Evolutionary conservation across 2,888 invertebrate species (phyloP), one percentile per base, ranked within the genome.

Genomic region (Miltochrista miniata): DNA sequence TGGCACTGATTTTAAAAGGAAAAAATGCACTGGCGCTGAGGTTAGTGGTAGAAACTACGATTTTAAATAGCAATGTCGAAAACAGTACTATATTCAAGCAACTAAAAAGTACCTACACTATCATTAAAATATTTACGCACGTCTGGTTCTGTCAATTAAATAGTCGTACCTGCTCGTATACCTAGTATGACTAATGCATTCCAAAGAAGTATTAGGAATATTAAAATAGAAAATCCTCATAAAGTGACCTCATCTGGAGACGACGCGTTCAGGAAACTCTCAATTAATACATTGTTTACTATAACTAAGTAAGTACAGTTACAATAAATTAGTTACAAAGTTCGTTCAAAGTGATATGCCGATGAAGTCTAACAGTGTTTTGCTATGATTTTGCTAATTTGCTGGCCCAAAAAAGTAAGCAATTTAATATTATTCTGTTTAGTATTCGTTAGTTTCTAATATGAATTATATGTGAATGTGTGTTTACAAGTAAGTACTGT

Each of bases 351-450:
- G 36, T 14, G 10, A 35, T 15, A 14, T 11, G 13, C 47, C 14
- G 4, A 53, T 53, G 52, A 48, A 48, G 33, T 36, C 48, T 7
- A 44, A 52, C 48, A 39, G 40, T 36, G 40, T 33, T 41, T 45
- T 48, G 8, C 33, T 18, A 39, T 35, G 31, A 45, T 33, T 41
- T 45, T 48, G 8, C 33, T 18, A 36, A 37, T 48, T 40, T 53
- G 52, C 40, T 53, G 52, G 40, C 36, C 35, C 36, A 37, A 41
- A 37, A 48, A 48, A 39, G 51, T 43, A 18, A 39, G 47, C 11
- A 15, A 38, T 36, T 18, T 37, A 18, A 18, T 37, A 15, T n/a
- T n/a, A n/a, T 18, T 37, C 5, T 37, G 14, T 14, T n/a, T 18
- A 15, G 18, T 10, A 31, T 24, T 24, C 18, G 5, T 24, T 24